Conservation (phyloP, 2,888 invertebrate genomes). For the Xestia c-nigrum region DNA sequence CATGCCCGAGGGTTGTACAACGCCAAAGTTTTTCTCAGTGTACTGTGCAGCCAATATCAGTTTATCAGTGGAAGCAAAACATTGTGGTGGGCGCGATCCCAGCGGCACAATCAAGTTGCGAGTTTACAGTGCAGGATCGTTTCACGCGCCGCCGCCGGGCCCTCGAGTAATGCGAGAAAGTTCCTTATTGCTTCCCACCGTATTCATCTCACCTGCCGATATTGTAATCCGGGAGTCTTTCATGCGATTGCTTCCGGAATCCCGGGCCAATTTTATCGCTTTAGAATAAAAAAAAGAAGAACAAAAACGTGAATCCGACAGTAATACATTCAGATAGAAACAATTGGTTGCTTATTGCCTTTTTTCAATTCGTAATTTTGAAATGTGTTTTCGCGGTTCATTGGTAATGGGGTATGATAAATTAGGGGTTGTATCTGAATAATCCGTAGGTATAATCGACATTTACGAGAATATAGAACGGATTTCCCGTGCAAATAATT, state of each 20-base stretch:
- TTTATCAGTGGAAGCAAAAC: slow-evolving; percentile 74
- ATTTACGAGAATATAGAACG: slow-evolving; percentile 1
- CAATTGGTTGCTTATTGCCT: slow-evolving; percentile 36
- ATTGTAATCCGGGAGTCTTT: slow-evolving; percentile 71
- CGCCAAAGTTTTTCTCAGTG: slow-evolving; percentile 61
- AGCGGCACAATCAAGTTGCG: slow-evolving; percentile 72
- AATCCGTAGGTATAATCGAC: neutral
- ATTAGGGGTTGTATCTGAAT: slow-evolving; percentile 18
- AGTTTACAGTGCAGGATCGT: slow-evolving; percentile 66
- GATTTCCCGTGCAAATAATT: neutral
- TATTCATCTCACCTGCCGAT: slow-evolving; percentile 77
- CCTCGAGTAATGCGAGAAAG: slow-evolving; percentile 71
- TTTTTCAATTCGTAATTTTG: slow-evolving; percentile 36
- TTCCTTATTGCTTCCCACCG: slow-evolving; percentile 78
- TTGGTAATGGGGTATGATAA: slow-evolving; percentile 3
- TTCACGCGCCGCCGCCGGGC: slow-evolving; percentile 60
- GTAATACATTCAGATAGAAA: slow-evolving; percentile 38
- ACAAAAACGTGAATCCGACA: slow-evolving; percentile 44
- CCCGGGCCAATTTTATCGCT: slow-evolving; percentile 57
- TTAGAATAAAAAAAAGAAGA: slow-evolving; percentile 57
- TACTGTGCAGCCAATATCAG: slow-evolving; percentile 72
- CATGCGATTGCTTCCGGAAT: slow-evolving; percentile 66
- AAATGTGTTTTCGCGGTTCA: slow-evolving; percentile 46
- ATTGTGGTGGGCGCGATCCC: slow-evolving; percentile 66
- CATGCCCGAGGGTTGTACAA: slow-evolving; percentile 51